phyloP scores from a whole-genome alignment of 2,888 invertebrate genomes.

The Pachydiplax longipennis region DNA sequence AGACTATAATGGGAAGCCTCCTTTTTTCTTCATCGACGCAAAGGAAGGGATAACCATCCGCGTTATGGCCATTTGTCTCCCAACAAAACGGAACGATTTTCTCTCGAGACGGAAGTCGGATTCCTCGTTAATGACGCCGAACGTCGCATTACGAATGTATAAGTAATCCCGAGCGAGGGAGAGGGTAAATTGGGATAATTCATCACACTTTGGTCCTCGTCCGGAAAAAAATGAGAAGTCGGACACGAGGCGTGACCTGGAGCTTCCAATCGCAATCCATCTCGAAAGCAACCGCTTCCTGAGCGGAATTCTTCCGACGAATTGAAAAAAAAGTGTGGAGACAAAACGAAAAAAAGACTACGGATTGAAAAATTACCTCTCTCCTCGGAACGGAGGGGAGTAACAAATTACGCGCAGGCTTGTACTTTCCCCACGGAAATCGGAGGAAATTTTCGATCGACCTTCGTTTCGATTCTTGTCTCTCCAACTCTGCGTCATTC shows the following conservation, averaged over 20 bases:
- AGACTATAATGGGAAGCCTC: neutral
- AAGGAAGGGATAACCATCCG: neutral
- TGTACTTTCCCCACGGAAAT: too few species aligned
- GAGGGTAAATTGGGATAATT: conserved; percentile 35
- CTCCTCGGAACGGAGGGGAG: neutral
- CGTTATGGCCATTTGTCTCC: conserved; percentile 10
- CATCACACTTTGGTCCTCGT: conserved; percentile 36
- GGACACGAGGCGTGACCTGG: neutral
- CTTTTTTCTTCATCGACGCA: neutral
- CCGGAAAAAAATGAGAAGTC: neutral
- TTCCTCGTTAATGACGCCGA: conserved; percentile 39
- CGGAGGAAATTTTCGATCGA: too few species aligned
- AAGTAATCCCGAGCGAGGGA: conserved; percentile 9
- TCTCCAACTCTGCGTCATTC: too few species aligned
- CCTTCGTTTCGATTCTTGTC: too few species aligned
- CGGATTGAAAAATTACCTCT: neutral
- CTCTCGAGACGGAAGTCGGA: conserved; percentile 10
- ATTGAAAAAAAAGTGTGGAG: neutral
- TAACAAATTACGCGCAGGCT: too few species aligned
- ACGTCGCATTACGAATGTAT: conserved; percentile 45
- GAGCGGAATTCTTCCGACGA: neutral
- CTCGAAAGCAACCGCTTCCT: conserved; percentile 20
- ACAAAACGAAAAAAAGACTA: neutral
- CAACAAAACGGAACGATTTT: neutral
- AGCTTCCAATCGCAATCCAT: conserved; percentile 1